Conservation (phyloP, 2,113 vertebrate species). For the Psettodes erumei region DNA sequence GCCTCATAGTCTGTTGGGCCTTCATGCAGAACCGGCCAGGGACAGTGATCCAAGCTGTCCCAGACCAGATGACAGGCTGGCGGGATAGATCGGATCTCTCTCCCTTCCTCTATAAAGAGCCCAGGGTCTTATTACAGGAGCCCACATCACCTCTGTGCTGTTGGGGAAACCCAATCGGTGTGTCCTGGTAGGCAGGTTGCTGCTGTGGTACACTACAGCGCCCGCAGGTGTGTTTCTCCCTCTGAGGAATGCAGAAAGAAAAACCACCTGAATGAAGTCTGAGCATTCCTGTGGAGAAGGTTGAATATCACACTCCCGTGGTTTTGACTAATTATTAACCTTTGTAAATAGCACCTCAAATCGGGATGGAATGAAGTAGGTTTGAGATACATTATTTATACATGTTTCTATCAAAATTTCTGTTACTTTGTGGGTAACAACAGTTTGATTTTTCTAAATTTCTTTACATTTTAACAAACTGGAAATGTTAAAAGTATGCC, state of each 20-base stretch:
- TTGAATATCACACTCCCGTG: conserved; percentile 32
- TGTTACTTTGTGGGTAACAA: too few species aligned
- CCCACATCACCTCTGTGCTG: conserved; percentile 28
- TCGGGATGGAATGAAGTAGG: neutral
- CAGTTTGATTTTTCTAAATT: too few species aligned
- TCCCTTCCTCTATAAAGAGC: conserved; percentile 27
- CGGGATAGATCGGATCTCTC: conserved; percentile 39
- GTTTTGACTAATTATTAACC: conserved; percentile 16
- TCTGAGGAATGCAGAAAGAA: conserved; percentile 55
- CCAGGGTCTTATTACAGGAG: conserved; percentile 64
- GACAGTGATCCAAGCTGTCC: conserved; percentile 37
- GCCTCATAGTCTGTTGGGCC: conserved; percentile 40
- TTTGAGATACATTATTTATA: conserved; percentile 13
- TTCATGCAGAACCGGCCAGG: conserved; percentile 33
- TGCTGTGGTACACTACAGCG: neutral
- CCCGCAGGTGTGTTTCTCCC: conserved; percentile 61
- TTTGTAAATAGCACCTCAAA: conserved; percentile 22
- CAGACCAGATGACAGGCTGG: conserved; percentile 46
- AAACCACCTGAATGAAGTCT: conserved; percentile 30
- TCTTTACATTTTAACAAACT: too few species aligned
- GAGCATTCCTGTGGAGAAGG: conserved; percentile 41
- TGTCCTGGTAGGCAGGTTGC: conserved; percentile 27
- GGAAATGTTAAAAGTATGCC: too few species aligned
- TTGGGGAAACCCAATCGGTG: conserved; percentile 54
- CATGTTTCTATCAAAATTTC: neutral